phyloP scores from a whole-genome alignment of 2,113 vertebrate species.

The Corapipo altera region DNA sequence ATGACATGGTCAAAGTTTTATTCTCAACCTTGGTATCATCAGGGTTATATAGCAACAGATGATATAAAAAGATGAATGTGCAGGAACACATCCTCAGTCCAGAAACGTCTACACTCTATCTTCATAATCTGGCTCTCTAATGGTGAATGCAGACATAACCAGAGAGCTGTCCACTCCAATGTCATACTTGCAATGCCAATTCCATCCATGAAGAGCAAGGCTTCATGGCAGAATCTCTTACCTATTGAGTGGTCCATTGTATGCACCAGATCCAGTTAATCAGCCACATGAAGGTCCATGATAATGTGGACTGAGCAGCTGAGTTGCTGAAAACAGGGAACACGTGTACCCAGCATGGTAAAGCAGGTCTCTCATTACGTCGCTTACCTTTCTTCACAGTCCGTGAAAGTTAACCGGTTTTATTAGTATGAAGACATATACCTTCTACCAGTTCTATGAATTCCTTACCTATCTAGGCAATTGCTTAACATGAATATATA shows the following conservation, averaged over 20 bases:
- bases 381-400: neutral
- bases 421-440: neutral
- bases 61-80: neutral
- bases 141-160: neutral
- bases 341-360: neutral
- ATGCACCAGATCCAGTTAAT: neutral
- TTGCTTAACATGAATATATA: neutral
- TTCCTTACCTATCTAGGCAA: neutral
- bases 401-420: neutral
- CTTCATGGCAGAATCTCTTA: neutral
- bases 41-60: neutral
- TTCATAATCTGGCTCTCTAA: neutral
- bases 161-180: neutral
- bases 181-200: neutral
- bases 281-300: neutral
- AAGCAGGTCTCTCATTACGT: neutral
- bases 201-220: neutral
- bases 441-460: neutral
- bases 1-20: neutral
- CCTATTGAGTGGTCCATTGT: accelerated
- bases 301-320: neutral
- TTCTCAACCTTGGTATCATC: neutral
- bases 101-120: neutral
- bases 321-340: neutral
- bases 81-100: neutral